A percentile compares a stretch with the other conserved stretches of the same genome.
These are phyloP conservation scores for Meteorus colon DNA, from an alignment of 2,888 invertebrate species.

Conservation along the genomic window DNA sequence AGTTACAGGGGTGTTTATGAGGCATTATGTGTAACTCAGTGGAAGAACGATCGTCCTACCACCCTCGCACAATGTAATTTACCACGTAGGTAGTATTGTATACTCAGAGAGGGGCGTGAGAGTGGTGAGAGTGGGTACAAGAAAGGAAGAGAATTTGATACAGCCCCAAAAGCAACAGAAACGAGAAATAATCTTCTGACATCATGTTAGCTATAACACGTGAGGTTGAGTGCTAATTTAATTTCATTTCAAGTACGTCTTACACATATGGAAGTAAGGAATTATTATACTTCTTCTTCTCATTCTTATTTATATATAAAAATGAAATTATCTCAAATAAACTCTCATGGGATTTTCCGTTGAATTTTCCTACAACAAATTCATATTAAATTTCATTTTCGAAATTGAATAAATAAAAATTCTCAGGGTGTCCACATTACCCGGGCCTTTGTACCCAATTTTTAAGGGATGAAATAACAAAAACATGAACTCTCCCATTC, in stretches of 20 bases:
- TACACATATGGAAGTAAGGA: not conserved
- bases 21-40: conserved; percentile 73
- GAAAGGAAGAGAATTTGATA: not conserved
- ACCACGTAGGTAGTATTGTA: conserved; percentile 14
- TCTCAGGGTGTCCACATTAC: not conserved
- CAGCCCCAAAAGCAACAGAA: not conserved
- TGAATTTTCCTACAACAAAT: too few relatives aligned
- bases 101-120: not conserved
- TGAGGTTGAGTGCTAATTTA: not conserved
- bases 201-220: not conserved
- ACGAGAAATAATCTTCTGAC: not conserved
- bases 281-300: not conserved
- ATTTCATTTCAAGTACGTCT: not conserved
- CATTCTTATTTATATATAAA: too few relatives aligned
- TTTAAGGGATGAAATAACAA: not conserved
- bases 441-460: not conserved
- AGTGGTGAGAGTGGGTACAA: not conserved
- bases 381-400: too few relatives aligned
- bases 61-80: conserved; percentile 8
- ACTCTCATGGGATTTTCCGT: too few relatives aligned
- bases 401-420: not conserved
- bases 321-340: too few relatives aligned
- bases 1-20: conserved; percentile 70
- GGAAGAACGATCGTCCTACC: conserved; percentile 68
- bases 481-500: not conserved